Conservation (phyloP, 2,888 invertebrate genomes). For the Spilosoma lubricipeda region DNA sequence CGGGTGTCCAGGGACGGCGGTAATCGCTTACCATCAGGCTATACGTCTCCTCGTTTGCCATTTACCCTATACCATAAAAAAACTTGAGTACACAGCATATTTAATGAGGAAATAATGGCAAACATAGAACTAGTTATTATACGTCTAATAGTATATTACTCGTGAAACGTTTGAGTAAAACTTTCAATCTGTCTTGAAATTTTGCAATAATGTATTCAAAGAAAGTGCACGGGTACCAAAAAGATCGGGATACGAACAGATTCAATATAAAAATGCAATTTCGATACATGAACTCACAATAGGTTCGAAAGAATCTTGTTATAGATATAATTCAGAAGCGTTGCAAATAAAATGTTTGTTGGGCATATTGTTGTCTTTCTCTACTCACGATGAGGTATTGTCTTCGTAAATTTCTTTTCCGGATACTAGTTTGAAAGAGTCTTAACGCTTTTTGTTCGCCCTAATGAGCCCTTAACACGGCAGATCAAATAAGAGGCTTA, state of each 20-base stretch:
- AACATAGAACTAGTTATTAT: no score
- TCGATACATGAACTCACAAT: constrained; percentile 46
- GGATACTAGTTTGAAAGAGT: constrained; percentile 36
- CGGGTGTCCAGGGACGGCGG: no score
- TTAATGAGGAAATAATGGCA: background rate
- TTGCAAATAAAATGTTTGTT: constrained; percentile 31
- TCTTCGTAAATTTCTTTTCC: constrained; percentile 48
- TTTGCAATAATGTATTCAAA: constrained; percentile 31
- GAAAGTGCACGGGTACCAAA: constrained; percentile 34
- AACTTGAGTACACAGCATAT: background rate
- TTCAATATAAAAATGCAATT: constrained; percentile 55
- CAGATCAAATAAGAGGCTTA: constrained; percentile 52
- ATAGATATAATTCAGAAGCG: constrained; percentile 39
- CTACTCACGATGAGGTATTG: constrained; percentile 48
- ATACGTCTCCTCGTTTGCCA: no score
- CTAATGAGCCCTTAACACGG: constrained; percentile 64
- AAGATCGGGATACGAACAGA: constrained; percentile 22
- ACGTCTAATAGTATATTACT: background rate
- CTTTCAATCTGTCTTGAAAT: constrained; percentile 21
- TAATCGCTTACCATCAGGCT: no score
- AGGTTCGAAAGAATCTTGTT: constrained; percentile 41
- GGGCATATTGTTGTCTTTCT: constrained; percentile 46
- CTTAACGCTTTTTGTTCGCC: constrained; percentile 42
- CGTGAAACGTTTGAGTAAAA: constrained; percentile 7
- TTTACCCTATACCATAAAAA: no score